These are phyloP conservation scores for Bryconaethiops microstoma DNA, from an alignment of 2,797 vertebrate species.

Conservation along the genomic window DNA sequence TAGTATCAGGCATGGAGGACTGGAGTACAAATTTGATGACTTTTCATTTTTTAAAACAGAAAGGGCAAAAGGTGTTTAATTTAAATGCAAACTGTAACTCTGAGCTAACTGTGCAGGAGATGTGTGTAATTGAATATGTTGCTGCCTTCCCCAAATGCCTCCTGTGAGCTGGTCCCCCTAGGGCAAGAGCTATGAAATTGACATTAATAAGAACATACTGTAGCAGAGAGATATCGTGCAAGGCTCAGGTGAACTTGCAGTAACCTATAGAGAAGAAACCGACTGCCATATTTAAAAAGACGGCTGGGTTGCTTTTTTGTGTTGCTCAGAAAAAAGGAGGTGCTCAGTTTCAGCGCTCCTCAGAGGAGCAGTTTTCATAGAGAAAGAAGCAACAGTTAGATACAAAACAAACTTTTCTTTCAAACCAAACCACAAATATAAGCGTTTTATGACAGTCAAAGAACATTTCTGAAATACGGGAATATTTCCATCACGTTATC, in stretches of 20 bases:
- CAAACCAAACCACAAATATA: too few species aligned
- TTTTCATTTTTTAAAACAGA: constrained; percentile 61
- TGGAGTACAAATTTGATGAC: background rate
- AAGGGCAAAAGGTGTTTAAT: constrained; percentile 67
- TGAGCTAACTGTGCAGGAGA: constrained; percentile 68
- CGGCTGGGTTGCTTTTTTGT: background rate
- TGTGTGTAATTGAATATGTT: constrained; percentile 63
- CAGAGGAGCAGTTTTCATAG: background rate
- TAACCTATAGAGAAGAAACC: constrained; percentile 1
- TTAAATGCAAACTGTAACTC: constrained; percentile 59
- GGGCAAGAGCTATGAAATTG: constrained; percentile 74
- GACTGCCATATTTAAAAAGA: constrained; percentile 2
- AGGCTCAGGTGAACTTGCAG: constrained; percentile 54
- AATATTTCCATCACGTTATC: too few species aligned
- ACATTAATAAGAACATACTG: constrained; percentile 76
- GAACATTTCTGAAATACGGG: too few species aligned
- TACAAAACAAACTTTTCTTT: background rate
- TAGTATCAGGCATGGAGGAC: background rate
- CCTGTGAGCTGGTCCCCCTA: constrained; percentile 60
- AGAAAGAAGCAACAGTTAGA: background rate
- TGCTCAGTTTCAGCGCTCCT: background rate
- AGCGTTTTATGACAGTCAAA: too few species aligned
- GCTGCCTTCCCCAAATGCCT: constrained; percentile 65
- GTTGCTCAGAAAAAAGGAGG: background rate
- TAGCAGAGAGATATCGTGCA: constrained; percentile 58